Percentiles rank a stretch among this genome's conserved stretches.
Conservation (phyloP, 2,797 vertebrate genomes). For the Erithacus rubecula region DNA sequence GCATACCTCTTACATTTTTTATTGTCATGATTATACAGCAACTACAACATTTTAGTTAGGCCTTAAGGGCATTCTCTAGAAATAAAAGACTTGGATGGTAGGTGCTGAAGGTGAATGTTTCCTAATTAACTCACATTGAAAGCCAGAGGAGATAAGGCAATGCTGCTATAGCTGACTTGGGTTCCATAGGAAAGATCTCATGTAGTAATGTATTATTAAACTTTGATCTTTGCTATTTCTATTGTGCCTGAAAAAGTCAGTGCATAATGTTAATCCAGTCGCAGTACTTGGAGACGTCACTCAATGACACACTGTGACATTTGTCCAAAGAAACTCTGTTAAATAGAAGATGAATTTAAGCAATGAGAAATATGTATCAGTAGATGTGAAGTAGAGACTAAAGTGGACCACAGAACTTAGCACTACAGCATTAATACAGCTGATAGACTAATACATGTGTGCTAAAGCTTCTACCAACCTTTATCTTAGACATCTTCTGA, state of each 20-base stretch:
- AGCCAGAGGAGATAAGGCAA: constrained; percentile 7
- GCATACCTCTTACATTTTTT: not conserved
- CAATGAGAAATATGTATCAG: not conserved
- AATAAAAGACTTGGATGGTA: constrained; percentile 9
- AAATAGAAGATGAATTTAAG: not conserved
- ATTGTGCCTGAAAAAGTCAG: not conserved
- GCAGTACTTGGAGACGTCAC: not conserved
- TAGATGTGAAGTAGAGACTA: not conserved
- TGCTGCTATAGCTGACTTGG: not conserved
- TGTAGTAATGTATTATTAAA: not conserved
- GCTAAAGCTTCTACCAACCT: not conserved
- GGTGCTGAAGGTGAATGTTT: constrained; percentile 4
- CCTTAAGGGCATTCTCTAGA: not conserved
- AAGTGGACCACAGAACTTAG: not conserved
- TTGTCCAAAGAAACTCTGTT: not conserved
- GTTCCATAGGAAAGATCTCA: not conserved
- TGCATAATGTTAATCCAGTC: not conserved
- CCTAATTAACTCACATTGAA: constrained; percentile 30
- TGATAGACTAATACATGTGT: not conserved
- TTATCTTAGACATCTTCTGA: not conserved
- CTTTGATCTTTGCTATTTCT: not conserved
- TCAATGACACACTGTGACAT: not conserved
- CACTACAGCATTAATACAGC: not conserved
- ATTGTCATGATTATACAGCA: not conserved
- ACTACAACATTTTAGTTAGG: not conserved